phyloP scores from a whole-genome alignment of 2,888 invertebrate species.

The Scaptomyza tumidula region DNA sequence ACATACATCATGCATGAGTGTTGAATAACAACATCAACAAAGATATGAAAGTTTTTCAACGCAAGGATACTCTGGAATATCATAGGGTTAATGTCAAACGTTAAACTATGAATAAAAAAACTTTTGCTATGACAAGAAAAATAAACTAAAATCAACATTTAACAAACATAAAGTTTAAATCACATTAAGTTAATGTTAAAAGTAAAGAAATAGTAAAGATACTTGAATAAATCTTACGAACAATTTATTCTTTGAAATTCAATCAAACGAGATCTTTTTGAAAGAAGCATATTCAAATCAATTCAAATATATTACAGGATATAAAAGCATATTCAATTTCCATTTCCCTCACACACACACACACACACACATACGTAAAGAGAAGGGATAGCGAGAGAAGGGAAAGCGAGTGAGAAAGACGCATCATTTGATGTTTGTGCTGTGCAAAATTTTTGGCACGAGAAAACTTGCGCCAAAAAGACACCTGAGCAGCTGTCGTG shows the following conservation, averaged over 20 bases:
- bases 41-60: neutral
- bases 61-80: constrained; percentile 21
- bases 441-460: constrained; percentile 75
- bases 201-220: too few species aligned
- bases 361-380: too few species aligned
- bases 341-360: neutral
- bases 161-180: too few species aligned
- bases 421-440: constrained; percentile 75
- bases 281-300: neutral
- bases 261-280: too few species aligned
- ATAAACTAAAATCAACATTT: too few species aligned
- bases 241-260: too few species aligned
- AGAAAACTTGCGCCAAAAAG: constrained; percentile 70
- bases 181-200: too few species aligned
- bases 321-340: constrained; percentile 36
- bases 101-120: too few species aligned
- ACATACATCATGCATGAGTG: constrained; percentile 1
- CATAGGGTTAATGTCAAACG: too few species aligned
- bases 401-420: constrained; percentile 22
- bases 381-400: constrained; percentile 7
- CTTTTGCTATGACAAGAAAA: too few species aligned
- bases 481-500: constrained; percentile 68
- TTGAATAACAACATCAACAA: neutral
- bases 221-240: too few species aligned
- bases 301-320: constrained; percentile 23